Evolutionary conservation across 2,797 vertebrate genomes (phyloP).

Genomic region (Psittacula derbiana): DNA sequence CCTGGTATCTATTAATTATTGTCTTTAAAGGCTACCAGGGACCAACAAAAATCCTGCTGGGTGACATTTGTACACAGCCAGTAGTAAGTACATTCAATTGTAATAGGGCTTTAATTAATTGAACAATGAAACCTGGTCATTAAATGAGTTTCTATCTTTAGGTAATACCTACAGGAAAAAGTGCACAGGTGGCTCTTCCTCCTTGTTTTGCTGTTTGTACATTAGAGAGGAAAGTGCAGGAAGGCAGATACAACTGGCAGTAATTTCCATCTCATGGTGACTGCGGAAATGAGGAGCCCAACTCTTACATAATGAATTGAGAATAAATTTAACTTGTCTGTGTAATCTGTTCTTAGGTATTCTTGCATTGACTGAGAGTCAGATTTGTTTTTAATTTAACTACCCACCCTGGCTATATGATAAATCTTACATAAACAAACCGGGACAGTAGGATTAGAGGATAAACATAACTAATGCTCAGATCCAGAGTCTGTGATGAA

Average conservation of each 20-base stretch:
- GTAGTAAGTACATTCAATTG: background rate
- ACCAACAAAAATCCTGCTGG: background rate
- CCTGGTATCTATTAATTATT: background rate
- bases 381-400: conserved; percentile 43
- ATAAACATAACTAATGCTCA: conserved; percentile 54
- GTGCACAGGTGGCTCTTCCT: background rate
- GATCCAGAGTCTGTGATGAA: background rate
- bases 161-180: background rate
- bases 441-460: conserved; percentile 61
- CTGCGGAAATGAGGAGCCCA: background rate
- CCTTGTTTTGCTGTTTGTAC: background rate
- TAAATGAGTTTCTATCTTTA: background rate
- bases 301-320: background rate
- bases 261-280: background rate
- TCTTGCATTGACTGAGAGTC: background rate
- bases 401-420: background rate
- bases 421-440: conserved; percentile 48
- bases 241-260: background rate
- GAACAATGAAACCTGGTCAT: background rate
- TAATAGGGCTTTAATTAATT: background rate
- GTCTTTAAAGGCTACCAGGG: background rate
- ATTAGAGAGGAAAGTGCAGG: background rate
- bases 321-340: background rate
- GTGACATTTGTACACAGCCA: background rate
- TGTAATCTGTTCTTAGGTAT: background rate